A percentile compares a stretch with the other conserved stretches of the same genome.
These are phyloP conservation scores for Panthera leo DNA, from an alignment of 2,113 vertebrate species.

Conservation along the genomic window DNA sequence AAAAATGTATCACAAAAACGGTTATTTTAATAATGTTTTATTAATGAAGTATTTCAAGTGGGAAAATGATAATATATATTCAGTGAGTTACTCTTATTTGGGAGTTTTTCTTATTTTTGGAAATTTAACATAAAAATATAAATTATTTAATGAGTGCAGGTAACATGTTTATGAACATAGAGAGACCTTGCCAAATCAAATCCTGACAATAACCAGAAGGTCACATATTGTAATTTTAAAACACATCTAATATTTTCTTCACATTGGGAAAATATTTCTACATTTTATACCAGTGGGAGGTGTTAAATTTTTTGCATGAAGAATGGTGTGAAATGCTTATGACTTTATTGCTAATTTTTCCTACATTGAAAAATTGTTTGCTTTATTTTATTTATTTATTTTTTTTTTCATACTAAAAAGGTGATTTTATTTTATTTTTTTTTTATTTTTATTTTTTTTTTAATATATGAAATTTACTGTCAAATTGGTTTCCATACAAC, in stretches of 20 bases:
- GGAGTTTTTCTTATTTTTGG: background rate
- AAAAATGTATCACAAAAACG: constrained; percentile 23
- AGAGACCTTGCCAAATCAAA: background rate
- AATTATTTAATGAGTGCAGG: background rate
- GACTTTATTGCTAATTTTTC: background rate
- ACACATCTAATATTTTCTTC: constrained; percentile 10
- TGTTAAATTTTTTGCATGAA: background rate
- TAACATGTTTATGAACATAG: background rate
- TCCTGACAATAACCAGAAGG: background rate
- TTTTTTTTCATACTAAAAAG: too few species aligned
- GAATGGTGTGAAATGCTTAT: background rate
- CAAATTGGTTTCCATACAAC: too few species aligned
- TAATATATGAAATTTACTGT: too few species aligned
- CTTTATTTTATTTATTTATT: constrained; percentile 48
- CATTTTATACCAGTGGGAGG: background rate
- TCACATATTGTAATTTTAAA: background rate
- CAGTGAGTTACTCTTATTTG: background rate
- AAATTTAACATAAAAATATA: constrained; percentile 20
- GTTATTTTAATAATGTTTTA: background rate
- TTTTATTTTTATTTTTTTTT: too few species aligned
- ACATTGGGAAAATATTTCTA: background rate
- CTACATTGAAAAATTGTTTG: background rate
- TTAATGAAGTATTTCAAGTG: constrained; percentile 43
- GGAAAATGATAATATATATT: background rate
- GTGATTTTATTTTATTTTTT: too few species aligned